Percentiles rank a stretch among this genome's conserved stretches.
These are phyloP conservation scores for Ictalurus punctatus DNA, from an alignment of 2,113 vertebrate genomes.

Conservation along the genomic window DNA sequence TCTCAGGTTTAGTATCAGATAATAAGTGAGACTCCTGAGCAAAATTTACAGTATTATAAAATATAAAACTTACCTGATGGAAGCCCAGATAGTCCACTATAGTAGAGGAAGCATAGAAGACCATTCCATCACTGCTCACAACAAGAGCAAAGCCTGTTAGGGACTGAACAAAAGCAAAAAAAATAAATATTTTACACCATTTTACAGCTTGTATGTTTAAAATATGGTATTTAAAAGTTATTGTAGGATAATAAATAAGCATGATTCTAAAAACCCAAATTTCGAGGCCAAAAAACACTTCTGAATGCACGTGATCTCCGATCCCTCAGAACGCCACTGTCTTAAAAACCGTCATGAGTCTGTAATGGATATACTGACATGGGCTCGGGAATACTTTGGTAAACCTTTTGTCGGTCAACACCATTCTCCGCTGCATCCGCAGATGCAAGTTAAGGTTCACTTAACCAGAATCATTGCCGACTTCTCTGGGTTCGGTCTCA, in stretches of 20 bases:
- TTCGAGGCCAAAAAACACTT: no score
- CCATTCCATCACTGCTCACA: slow-evolving; percentile 92
- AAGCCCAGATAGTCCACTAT: slow-evolving; percentile 96
- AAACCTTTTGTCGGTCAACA: no score
- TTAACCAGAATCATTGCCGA: no score
- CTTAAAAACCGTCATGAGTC: no score
- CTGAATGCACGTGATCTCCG: no score
- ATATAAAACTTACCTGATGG: slow-evolving; percentile 84
- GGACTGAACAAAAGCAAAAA: slow-evolving; percentile 76
- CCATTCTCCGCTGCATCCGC: no score
- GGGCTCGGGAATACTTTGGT: no score
- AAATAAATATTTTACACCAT: background rate
- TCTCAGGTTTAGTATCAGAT: background rate
- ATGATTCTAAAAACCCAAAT: background rate
- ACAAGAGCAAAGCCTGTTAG: slow-evolving; percentile 92
- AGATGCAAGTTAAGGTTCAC: no score
- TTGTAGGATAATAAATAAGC: background rate
- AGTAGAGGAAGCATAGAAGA: slow-evolving; percentile 93
- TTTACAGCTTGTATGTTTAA: background rate
- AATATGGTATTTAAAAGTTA: background rate
- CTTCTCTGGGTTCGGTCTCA: no score
- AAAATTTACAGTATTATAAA: background rate
- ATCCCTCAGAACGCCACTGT: no score
- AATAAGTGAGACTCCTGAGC: background rate
- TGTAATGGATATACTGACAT: no score